phyloP scores from a whole-genome alignment of 2,888 invertebrate species.

The Ramazzottius varieornatus region DNA sequence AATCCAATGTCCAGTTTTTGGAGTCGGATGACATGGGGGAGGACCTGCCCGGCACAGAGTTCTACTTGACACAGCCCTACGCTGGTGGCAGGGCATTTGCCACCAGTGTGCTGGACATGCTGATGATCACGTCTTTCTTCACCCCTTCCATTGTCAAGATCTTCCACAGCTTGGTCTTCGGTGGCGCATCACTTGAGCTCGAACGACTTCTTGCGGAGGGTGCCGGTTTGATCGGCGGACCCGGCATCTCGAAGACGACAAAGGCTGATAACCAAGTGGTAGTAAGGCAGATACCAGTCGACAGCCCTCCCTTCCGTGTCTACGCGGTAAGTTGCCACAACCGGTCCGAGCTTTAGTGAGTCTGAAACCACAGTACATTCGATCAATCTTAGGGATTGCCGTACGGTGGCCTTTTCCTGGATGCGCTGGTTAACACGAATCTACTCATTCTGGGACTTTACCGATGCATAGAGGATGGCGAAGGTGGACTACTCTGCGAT shows the following conservation, averaged over 20 bases:
- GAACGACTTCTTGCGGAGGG: not conserved
- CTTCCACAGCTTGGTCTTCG: not conserved
- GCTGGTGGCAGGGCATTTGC: not conserved
- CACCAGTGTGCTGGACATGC: not conserved
- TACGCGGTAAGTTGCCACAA: not conserved
- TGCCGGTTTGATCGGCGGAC: not conserved
- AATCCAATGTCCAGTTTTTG: not conserved
- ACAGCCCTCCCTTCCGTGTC: not conserved
- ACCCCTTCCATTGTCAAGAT: not conserved
- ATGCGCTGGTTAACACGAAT: not conserved
- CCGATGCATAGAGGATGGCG: not conserved
- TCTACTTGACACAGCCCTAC: slow-evolving; percentile 1
- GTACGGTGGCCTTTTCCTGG: not conserved
- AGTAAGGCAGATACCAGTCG: not conserved
- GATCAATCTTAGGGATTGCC: not conserved
- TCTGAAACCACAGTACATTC: not conserved
- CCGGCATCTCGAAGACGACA: not conserved
- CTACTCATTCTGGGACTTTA: not conserved
- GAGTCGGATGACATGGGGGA: not conserved
- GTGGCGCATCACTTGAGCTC: not conserved
- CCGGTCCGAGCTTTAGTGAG: not conserved
- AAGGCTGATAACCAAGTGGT: not conserved
- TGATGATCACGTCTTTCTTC: not conserved
- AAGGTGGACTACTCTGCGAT: not conserved
- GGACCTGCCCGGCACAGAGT: slow-evolving; percentile 3